Evolutionary conservation across 2,797 vertebrate species (phyloP).

Genomic region (Stomatorhinus walkeri): DNA sequence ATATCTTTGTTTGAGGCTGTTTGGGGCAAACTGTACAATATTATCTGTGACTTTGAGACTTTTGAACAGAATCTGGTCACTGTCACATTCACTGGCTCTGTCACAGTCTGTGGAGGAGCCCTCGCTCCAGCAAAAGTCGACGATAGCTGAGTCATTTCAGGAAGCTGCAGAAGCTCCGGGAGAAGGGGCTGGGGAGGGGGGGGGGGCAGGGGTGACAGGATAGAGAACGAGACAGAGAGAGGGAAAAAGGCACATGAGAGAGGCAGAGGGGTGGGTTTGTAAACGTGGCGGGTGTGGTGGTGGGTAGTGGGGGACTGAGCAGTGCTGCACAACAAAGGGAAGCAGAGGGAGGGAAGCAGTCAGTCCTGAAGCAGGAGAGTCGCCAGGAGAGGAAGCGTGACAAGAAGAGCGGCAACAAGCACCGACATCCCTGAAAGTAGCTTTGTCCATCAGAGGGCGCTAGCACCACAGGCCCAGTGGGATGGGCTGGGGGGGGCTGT

Average conservation of each 20-base stretch:
- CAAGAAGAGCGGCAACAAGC: not conserved
- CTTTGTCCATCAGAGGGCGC: not conserved
- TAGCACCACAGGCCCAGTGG: not conserved
- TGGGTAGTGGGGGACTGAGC: not conserved
- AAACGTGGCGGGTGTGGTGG: constrained; percentile 40
- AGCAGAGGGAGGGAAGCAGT: not conserved
- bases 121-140: constrained; percentile 37
- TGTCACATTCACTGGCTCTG: not conserved
- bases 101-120: constrained; percentile 2
- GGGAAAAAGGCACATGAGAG: not conserved
- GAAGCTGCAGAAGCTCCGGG: not conserved
- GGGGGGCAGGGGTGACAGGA: not conserved
- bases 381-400: not conserved
- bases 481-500: not conserved
- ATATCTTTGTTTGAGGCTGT: not conserved
- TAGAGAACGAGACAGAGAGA: not conserved
- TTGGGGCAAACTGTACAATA: not conserved
- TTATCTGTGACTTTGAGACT: not conserved
- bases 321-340: constrained; percentile 30
- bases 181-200: not conserved
- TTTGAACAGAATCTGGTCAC: not conserved
- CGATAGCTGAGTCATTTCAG: constrained; percentile 61
- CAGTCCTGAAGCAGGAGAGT: not conserved
- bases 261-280: constrained; percentile 22
- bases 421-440: not conserved